Conservation (phyloP, 2,113 vertebrate genomes). For the Petaurus breviceps region DNA sequence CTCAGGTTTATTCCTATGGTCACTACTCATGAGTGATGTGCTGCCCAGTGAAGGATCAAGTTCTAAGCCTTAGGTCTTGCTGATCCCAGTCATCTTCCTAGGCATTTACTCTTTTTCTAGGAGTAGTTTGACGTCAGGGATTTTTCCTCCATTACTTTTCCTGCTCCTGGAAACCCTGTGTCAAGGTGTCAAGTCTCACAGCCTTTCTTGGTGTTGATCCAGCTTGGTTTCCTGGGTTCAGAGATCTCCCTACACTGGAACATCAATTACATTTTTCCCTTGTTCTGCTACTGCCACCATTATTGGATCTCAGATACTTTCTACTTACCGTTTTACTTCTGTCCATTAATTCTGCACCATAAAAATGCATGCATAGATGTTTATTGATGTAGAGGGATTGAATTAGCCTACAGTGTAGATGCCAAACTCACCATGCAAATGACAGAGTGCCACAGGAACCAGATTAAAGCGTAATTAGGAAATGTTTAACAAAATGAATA, state of each 20-base stretch:
- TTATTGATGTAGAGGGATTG: background rate
- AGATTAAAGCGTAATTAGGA: background rate
- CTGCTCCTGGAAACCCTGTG: background rate
- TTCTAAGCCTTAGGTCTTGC: background rate
- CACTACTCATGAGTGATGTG: background rate
- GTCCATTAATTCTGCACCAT: background rate
- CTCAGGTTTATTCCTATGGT: background rate
- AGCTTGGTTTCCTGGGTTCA: background rate
- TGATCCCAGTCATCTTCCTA: background rate
- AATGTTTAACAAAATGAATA: background rate
- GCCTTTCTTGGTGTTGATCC: background rate
- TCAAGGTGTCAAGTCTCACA: background rate
- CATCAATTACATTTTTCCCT: background rate
- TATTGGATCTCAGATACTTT: background rate
- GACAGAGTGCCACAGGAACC: background rate
- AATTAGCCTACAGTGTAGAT: background rate
- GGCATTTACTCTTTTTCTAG: background rate
- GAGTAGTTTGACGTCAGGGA: background rate
- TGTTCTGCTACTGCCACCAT: background rate
- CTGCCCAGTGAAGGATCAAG: background rate
- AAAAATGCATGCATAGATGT: background rate
- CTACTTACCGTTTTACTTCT: background rate
- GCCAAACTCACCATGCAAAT: background rate
- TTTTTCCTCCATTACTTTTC: background rate
- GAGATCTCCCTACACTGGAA: background rate